Conservation (phyloP, 2,113 vertebrate species). For the Anhinga rufa region DNA sequence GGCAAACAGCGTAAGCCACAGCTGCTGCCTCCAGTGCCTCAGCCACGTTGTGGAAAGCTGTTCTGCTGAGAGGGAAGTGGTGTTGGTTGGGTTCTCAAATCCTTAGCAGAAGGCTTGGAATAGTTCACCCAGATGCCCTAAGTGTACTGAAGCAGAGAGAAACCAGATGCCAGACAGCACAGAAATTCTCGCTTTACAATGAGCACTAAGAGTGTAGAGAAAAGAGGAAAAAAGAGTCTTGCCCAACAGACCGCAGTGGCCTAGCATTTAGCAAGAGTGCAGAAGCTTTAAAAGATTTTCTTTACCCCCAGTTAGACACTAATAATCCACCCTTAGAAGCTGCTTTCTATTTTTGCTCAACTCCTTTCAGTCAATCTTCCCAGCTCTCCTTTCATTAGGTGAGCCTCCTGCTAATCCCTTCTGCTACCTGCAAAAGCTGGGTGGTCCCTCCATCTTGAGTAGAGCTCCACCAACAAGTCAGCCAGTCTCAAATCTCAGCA, state of each 20-base stretch:
- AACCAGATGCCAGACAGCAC: background rate
- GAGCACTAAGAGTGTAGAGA: background rate
- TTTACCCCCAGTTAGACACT: background rate
- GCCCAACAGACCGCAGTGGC: background rate
- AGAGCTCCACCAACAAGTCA: background rate
- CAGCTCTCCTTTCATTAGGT: background rate
- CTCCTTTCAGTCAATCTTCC: background rate
- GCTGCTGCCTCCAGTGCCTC: background rate
- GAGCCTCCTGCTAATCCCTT: background rate
- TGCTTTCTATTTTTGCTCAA: background rate
- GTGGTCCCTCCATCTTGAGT: background rate
- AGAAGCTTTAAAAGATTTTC: background rate
- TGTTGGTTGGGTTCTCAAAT: background rate
- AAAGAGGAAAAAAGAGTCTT: background rate
- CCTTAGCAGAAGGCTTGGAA: background rate
- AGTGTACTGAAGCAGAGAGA: background rate
- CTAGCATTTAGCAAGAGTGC: background rate
- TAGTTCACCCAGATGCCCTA: background rate
- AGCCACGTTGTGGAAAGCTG: rapidly evolving
- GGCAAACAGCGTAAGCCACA: background rate
- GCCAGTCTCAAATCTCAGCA: background rate
- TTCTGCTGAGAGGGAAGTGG: background rate
- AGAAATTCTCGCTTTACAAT: background rate
- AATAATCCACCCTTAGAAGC: background rate
- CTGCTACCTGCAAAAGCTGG: background rate